Base-by-base conservation (phyloP, 2,888 invertebrate species). In the Plagodis pulveraria region DNA sequence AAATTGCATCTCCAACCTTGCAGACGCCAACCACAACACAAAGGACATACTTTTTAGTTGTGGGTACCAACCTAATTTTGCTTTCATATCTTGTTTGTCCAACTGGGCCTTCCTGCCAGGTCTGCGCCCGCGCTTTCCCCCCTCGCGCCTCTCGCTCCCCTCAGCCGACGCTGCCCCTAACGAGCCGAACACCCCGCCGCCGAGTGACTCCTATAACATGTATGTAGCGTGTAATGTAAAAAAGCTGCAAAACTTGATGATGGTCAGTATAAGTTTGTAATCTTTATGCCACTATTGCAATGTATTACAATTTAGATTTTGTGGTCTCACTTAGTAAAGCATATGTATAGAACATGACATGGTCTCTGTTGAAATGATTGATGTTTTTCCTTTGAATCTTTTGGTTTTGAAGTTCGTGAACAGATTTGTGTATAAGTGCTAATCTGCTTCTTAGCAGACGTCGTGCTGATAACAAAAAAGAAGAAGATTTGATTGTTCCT, bases 31-130 rank as follows among this genome's bases (percentile, higher is more conserved):
- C n/a, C 42, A 34, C 33, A 34, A 41, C 44, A 36, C 35, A 50
- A 50, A 50, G 50, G n/a, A 10, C 8, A 11, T 34, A 7, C 11
- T 12, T 12, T 12, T 7, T 12, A 38, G 7, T 12, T 22, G 34
- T 6, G 11, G 7, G 38, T 49, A 70, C 89, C 84, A 89, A 97
- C 97, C 97, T 74, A 98, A 94, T 94, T 98, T 98, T 66, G 97
- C 98, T 94, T 97, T 97, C 94, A 98, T 97, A 90, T 98, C 98
- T 89, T 97, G 95, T 93, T 97, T 98, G 83, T 97, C 97, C 36
- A 95, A 93, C 75, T 95, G 94, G 74, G 96, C 95, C 91, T 97
- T 97, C 84, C 97, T 94, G 78, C 97, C 97, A 66, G 97, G 97
- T 89, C 97, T 96, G 78, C 97, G 96, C 84, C 97, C 98, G 76